A percentile compares a stretch with the other conserved stretches of the same genome.
Conservation (phyloP, 2,113 vertebrate genomes). For the Struthidea cinerea region DNA sequence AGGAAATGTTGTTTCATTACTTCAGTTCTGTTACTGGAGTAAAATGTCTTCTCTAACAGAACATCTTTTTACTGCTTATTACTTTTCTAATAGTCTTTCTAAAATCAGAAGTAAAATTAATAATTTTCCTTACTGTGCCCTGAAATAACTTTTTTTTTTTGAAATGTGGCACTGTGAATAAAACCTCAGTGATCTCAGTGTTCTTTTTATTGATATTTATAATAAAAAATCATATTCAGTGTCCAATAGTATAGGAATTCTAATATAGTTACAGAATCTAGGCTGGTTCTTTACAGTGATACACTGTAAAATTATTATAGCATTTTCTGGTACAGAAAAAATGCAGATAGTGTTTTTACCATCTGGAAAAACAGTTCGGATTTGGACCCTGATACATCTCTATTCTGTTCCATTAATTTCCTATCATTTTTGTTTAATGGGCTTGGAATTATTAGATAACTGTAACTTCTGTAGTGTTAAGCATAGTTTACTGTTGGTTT, state of each 20-base stretch:
- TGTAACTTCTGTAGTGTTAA: neutral
- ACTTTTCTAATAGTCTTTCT: neutral
- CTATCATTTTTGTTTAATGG: neutral
- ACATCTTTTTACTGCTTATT: neutral
- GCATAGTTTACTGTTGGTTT: neutral
- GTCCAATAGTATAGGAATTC: neutral
- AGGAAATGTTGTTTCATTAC: neutral
- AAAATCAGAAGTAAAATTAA: slow-evolving; percentile 37
- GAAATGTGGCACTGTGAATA: neutral
- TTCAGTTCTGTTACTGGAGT: neutral
- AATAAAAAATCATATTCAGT: neutral
- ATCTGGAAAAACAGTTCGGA: neutral
- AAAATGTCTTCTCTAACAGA: neutral
- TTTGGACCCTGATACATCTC: neutral
- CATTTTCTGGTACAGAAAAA: neutral
- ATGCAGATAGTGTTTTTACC: neutral
- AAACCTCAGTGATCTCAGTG: neutral
- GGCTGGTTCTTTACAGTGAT: neutral
- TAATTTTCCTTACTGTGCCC: neutral
- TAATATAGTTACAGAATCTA: neutral
- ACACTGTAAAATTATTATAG: neutral
- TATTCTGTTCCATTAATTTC: neutral
- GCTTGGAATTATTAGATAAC: neutral
- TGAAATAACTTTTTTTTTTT: neutral
- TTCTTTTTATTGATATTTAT: neutral